Evolutionary conservation across 2,888 invertebrate genomes (phyloP), one percentile per base, ranked within the genome.

Genomic region (Agapostemon virescens): DNA sequence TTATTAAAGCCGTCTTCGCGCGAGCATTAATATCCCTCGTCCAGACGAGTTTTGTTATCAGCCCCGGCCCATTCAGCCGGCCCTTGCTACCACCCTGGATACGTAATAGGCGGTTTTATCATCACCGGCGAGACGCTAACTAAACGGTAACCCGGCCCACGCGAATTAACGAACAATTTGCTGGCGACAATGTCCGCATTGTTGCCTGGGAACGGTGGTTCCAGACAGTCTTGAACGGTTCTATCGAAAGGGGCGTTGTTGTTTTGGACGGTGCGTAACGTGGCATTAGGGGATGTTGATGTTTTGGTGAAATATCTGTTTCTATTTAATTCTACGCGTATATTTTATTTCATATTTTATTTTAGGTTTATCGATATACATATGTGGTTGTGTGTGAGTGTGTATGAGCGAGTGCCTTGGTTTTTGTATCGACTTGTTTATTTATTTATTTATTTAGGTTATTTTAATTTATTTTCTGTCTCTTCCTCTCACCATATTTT

Each of bases 1-100:
- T 92, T 92, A 92, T 92, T 92, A 91, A 91, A 89, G 81, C 85
- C 86, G 85, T 88, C 88, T 88, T 87, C 88, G 81, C 85, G 68
- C 79, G 78, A 68, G 85, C 89, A 89, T 90, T 90, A 90, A 90
- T 90, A 90, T 89, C 85, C 82, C 84, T 69, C 84, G 84, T 83
- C 84, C 85, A 85, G 84, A 83, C 75, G 84, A 84, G 86, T 89
- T 88, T 90, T 89, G 90, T 90, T 90, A 90, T 89, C 87, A 85
- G 85, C 73, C 74, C 13, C 61, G 69, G 64, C 58, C 74, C 79
- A 84, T 88, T 86, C 85, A 78, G 17, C 64, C 38, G 33, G 26
- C 61, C 55, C 15, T 49, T 49, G 11, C 49, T 36, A 55, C 45
- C 9, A 55, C 26, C 45, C 49, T 20, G 7, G 69, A 63, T 64